Evolutionary conservation across 53 echinoderm and acorn worm species (phyloP).

Genomic region (Crossaster papposus): DNA sequence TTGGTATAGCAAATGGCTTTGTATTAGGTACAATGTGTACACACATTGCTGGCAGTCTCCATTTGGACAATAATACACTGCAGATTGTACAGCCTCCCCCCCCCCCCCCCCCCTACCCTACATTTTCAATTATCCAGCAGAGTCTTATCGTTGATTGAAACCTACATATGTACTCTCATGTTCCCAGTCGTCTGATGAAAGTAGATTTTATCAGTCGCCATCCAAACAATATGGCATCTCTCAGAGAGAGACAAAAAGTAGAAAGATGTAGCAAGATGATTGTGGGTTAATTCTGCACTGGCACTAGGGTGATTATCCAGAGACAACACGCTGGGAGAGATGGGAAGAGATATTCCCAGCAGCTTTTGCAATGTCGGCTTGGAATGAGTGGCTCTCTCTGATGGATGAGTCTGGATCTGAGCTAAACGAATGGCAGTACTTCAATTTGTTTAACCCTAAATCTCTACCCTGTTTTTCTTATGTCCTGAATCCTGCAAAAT

Average conservation of each 20-base stretch:
- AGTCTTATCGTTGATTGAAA: constrained; percentile 37
- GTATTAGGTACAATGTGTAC: background rate
- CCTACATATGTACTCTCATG: background rate
- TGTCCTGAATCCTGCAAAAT: no score
- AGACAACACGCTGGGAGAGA: constrained; percentile 17
- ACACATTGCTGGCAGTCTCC: background rate
- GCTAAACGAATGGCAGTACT: background rate
- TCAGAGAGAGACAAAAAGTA: background rate
- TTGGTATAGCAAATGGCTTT: no score
- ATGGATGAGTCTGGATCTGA: constrained; percentile 3
- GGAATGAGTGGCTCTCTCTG: background rate
- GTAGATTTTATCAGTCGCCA: constrained; percentile 8
- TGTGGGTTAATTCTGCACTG: background rate
- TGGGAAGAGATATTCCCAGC: background rate
- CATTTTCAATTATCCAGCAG: constrained; percentile 13
- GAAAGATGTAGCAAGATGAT: background rate
- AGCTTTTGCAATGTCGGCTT: background rate
- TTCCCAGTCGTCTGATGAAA: constrained; percentile 14
- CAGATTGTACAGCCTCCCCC: background rate
- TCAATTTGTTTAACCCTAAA: no score
- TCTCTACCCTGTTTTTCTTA: no score
- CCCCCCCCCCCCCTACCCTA: background rate
- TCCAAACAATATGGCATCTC: constrained; percentile 16
- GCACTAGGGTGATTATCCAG: background rate
- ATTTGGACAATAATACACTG: background rate